Evolutionary conservation across 2,797 vertebrate genomes (phyloP).

Genomic region (Bradypodion pumilum): DNA sequence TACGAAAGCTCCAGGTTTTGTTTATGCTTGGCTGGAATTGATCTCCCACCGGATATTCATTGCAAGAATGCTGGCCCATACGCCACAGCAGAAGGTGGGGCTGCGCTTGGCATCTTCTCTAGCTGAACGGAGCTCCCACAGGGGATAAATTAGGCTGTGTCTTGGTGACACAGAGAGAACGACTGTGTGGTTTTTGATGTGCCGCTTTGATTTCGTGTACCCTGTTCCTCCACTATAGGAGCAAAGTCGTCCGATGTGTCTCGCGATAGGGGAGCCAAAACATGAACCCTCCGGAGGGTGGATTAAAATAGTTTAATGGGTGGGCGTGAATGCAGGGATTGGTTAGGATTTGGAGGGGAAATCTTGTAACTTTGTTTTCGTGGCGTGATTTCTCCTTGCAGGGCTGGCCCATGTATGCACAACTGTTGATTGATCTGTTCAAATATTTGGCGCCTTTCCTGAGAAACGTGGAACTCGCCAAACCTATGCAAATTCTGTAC

Average conservation of each 20-base stretch:
- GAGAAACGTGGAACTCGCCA: conserved; percentile 98
- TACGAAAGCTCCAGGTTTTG: conserved; percentile 98
- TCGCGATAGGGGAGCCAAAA: fast-evolving
- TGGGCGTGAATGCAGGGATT: not conserved
- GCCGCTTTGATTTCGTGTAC: conserved; percentile 49
- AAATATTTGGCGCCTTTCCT: conserved; percentile 98
- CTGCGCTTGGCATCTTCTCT: conserved; percentile 77
- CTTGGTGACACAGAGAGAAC: conserved; percentile 43
- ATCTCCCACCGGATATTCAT: conserved; percentile 99
- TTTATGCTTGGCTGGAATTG: conserved; percentile 98
- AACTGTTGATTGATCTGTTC: conserved; percentile 97
- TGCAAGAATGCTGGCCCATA: conserved; percentile 98
- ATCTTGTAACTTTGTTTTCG: not conserved
- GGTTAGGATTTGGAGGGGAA: not conserved
- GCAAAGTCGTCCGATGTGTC: conserved; percentile 7
- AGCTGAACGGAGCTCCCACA: conserved; percentile 53
- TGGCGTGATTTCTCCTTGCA: conserved; percentile 62
- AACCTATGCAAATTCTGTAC: conserved; percentile 99
- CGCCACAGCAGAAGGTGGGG: conserved; percentile 98
- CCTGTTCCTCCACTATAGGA: conserved; percentile 48
- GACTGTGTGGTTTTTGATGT: conserved; percentile 52
- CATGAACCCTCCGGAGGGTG: not conserved
- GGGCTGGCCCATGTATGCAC: conserved; percentile 99
- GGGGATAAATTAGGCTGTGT: conserved; percentile 18
- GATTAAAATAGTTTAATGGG: not conserved